These are phyloP conservation scores for Phoebastria nigripes DNA, from an alignment of 2,797 vertebrate genomes.

Conservation along the genomic window DNA sequence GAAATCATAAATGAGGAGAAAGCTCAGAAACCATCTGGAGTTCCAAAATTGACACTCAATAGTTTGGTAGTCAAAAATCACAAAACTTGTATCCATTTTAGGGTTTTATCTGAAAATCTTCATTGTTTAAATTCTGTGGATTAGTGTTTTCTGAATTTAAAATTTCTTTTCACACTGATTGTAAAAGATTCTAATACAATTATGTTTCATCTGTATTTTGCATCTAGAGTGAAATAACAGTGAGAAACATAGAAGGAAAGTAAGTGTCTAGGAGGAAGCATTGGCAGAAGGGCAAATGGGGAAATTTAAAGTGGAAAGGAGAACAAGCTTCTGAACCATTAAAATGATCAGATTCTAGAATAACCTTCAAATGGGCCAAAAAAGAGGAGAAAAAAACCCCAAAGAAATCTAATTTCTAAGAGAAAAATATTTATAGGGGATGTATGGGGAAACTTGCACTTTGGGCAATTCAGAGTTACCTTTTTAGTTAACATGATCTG, in stretches of 20 bases:
- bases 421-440: not conserved
- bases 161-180: not conserved
- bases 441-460: not conserved
- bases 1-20: not conserved
- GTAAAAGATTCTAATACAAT: not conserved
- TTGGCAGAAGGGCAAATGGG: not conserved
- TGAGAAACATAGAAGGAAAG: not conserved
- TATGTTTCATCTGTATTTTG: not conserved
- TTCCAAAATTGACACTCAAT: not conserved
- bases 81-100: not conserved
- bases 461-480: not conserved
- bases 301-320: not conserved
- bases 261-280: not conserved
- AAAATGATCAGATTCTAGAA: not conserved
- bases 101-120: not conserved
- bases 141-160: not conserved
- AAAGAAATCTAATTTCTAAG: not conserved
- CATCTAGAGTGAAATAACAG: not conserved
- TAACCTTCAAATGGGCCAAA: not conserved
- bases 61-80: not conserved
- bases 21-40: not conserved
- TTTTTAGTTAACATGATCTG: not conserved
- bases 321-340: not conserved
- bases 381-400: accelerated
- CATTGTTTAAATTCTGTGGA: not conserved